Evolutionary conservation across 2,888 invertebrate genomes (phyloP), one percentile per base, ranked within the genome.

Genomic region (Clanis bilineata): DNA sequence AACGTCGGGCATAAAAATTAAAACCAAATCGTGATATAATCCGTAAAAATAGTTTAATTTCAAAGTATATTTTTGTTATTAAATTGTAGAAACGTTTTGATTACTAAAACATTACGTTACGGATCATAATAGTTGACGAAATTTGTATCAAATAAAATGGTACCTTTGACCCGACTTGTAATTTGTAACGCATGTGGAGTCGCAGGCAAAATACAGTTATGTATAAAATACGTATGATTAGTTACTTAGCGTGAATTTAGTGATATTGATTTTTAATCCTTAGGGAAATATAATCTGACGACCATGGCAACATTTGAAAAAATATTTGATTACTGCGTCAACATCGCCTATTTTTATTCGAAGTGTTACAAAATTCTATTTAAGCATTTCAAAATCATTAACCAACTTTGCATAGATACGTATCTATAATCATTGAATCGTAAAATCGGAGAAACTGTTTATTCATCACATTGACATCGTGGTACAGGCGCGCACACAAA

Each of bases 391-490:
- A 76, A 83, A 86, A 87, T 80, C 78, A 86, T 85, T 84, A 85
- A 82, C 18, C 77, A 84, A 86, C 86, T 89, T 86, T 83, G 83
- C 86, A 88, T 88, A 90, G 86, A 88, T 88, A 86, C 76, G 73
- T 83, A 89, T 89, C 87, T 83, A 79, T 85, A 83, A 85, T 84
- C 88, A 86, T 85, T 89, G 86, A 85, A 82, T 89, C 89, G 85
- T 90, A 88, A 90, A 90, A 90, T 89, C 85, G 85, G 82, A 89
- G 90, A 90, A 90, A 90, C 88, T 88, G 86, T 90, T 90, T 88
- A 88, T 90, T 89, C 86, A 88, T 87, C 88, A 86, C 85, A 86
- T 85, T 85, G 88, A 86, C 85, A 85, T 76, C 76, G 74, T 66
- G 68, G 69, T 66, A 77, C 28, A 18, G 47, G 12, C 44, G 51